Percentiles rank a stretch among this genome's conserved stretches.
Evolutionary conservation across 1,140 invertebrate genomes (phyloP).

Genomic region (Euura lappo): DNA sequence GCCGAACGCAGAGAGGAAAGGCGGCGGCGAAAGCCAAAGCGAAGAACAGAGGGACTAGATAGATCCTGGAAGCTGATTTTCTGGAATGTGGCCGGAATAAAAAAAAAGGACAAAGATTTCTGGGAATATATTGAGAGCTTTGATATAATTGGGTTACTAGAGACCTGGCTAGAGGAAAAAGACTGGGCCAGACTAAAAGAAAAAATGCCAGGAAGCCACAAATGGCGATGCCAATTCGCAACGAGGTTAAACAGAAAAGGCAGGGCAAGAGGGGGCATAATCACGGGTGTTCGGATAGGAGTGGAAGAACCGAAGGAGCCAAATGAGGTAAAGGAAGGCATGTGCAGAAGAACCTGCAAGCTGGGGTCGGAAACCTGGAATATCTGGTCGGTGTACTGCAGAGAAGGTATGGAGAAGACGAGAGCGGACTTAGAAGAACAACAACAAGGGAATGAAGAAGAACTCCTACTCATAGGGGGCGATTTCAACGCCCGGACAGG

Average conservation of each 20-base stretch:
- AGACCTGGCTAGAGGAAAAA: not conserved
- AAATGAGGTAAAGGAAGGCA: constrained; percentile 10
- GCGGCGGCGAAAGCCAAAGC: not conserved
- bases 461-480: not conserved
- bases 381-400: constrained; percentile 7
- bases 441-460: not conserved
- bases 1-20: not conserved
- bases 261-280: not conserved
- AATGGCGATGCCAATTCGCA: not conserved
- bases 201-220: not conserved
- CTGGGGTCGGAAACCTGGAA: constrained; percentile 1
- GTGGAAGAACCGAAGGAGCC: not conserved
- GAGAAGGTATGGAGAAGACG: not conserved
- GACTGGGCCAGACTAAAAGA: not conserved
- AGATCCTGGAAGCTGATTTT: not conserved
- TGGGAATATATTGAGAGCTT: not conserved
- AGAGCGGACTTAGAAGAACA: not conserved
- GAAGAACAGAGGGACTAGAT: not conserved
- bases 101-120: not conserved
- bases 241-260: not conserved
- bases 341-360: not conserved
- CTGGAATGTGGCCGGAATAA: not conserved
- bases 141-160: not conserved
- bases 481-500: constrained; percentile 4
- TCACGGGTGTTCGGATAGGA: not conserved